Percentiles rank a stretch among this genome's conserved stretches.
These are phyloP conservation scores for Potorous gilbertii DNA, from an alignment of 2,797 vertebrate genomes.

Conservation along the genomic window DNA sequence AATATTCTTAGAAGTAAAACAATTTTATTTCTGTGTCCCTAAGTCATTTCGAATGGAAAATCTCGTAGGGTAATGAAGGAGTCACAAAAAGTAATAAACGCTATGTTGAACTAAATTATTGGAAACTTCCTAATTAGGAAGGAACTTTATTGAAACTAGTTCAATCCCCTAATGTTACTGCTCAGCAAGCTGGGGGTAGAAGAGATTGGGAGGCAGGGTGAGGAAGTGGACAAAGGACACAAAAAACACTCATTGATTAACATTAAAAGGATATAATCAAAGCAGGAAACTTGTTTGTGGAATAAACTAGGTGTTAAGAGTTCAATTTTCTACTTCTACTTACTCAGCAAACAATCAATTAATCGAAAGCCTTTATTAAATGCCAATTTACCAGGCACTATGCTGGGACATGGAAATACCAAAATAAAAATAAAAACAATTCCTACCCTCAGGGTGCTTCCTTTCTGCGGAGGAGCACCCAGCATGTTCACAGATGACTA, in stretches of 20 bases:
- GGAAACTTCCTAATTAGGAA: neutral
- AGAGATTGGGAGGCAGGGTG: neutral
- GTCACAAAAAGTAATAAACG: neutral
- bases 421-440: neutral
- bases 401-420: neutral
- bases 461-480: neutral
- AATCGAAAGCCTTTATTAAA: neutral
- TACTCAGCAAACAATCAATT: neutral
- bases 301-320: neutral
- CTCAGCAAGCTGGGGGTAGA: neutral
- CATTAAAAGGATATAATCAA: neutral
- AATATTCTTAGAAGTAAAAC: neutral
- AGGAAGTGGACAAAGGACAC: constrained; percentile 4
- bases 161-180: neutral
- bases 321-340: neutral
- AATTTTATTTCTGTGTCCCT: neutral
- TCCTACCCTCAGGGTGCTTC: neutral
- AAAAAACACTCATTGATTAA: neutral
- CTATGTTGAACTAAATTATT: neutral
- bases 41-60: neutral
- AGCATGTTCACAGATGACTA: neutral
- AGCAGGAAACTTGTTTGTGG: neutral
- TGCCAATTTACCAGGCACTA: neutral
- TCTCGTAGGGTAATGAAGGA: neutral
- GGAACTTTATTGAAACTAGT: neutral